phyloP scores from a whole-genome alignment of 2,888 invertebrate genomes.

The Diarsia mendica region DNA sequence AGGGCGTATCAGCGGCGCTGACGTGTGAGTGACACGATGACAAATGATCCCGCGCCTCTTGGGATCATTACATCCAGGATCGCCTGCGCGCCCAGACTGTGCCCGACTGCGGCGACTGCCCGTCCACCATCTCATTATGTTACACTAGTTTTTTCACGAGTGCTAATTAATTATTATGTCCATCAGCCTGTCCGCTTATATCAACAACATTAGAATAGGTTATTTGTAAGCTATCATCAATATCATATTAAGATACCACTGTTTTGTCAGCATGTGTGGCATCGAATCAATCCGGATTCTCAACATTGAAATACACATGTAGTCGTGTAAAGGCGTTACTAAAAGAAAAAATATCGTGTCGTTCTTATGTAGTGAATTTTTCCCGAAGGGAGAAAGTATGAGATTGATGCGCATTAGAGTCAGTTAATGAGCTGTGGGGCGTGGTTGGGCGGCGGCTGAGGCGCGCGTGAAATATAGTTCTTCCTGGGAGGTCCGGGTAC shows the following conservation, averaged over 20 bases:
- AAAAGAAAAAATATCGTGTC: constrained; percentile 63
- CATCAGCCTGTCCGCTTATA: constrained; percentile 69
- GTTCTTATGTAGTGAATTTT: constrained; percentile 59
- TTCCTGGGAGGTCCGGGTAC: constrained; percentile 87
- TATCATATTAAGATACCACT: constrained; percentile 62
- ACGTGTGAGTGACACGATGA: constrained; percentile 84
- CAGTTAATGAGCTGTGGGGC: constrained; percentile 86
- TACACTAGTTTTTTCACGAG: constrained; percentile 64
- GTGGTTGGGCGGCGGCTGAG: constrained; percentile 80
- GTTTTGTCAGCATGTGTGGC: constrained; percentile 64
- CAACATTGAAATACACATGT: constrained; percentile 58
- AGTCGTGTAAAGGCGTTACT: constrained; percentile 54
- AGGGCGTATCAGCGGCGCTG: constrained; percentile 84
- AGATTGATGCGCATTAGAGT: constrained; percentile 87
- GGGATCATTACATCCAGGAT: constrained; percentile 70
- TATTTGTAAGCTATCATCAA: constrained; percentile 66
- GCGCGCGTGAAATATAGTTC: constrained; percentile 87
- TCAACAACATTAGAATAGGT: constrained; percentile 69
- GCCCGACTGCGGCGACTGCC: constrained; percentile 38
- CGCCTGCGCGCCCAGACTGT: constrained; percentile 23
- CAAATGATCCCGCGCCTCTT: constrained; percentile 81
- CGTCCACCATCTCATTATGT: constrained; percentile 61
- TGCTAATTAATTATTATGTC: constrained; percentile 70
- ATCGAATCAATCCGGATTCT: constrained; percentile 41
- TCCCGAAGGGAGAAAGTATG: constrained; percentile 73